Evolutionary conservation across 2,113 vertebrate species (phyloP).

Genomic region (Benitochromis conjunctus): DNA sequence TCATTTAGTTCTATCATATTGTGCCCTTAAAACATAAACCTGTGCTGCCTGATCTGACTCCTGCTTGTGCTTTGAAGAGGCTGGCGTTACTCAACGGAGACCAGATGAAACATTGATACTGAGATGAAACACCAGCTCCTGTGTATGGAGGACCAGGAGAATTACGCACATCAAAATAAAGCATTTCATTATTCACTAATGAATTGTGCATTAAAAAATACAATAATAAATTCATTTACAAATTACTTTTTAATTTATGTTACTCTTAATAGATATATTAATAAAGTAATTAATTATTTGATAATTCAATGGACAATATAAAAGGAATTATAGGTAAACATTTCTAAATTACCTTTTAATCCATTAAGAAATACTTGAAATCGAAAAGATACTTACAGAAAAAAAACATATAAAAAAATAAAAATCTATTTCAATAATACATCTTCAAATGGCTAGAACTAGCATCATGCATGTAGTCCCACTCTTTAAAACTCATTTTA

Average conservation of each 20-base stretch:
- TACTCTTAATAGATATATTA: not conserved
- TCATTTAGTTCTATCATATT: conserved; percentile 17
- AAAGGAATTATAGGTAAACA: not conserved
- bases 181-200: not conserved
- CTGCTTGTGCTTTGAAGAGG: not conserved
- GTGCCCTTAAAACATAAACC: conserved; percentile 4
- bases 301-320: not conserved
- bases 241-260: not conserved
- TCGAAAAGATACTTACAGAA: not conserved
- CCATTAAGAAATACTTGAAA: not conserved
- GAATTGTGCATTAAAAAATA: not conserved
- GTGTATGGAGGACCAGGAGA: not conserved
- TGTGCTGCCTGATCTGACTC: not conserved
- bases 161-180: not conserved
- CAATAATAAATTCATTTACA: not conserved
- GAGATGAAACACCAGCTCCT: not conserved
- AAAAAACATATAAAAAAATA: not conserved
- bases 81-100: not conserved
- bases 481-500: not conserved
- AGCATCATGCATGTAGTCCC: not conserved
- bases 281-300: not conserved
- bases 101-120: not conserved
- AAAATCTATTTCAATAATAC: not conserved
- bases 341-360: not conserved
- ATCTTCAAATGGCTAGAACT: not conserved